Base-by-base conservation (phyloP, 2,888 invertebrate genomes). In the Diaperis boleti region DNA sequence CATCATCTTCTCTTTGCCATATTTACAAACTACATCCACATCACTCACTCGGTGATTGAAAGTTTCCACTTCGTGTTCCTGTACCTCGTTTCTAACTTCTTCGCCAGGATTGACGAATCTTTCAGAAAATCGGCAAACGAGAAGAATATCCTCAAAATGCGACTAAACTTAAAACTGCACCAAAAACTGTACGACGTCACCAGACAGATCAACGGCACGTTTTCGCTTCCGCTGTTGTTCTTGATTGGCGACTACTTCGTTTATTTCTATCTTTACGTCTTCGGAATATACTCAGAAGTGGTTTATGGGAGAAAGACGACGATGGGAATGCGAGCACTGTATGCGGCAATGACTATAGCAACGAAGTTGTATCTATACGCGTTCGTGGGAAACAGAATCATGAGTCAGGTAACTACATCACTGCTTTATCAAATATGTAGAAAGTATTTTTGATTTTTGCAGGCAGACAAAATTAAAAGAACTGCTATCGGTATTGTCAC, bases 391-490 rank as follows among this genome's bases (percentile, higher is more conserved):
- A 54, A 54, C 15, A 54, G 14, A 39, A 29, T 18, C 11, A 41
- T 54, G 39, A 17, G 5, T 29, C 11, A 54, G 17, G 50, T 50
- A 37, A 50, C 7, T 3, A 37, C n/a, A n/a, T n/a, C n/a, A n/a
- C n/a, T n/a, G n/a, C n/a, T n/a, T n/a, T n/a, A n/a, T n/a, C n/a
- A n/a, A n/a, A n/a, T n/a, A n/a, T n/a, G n/a, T n/a, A n/a, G n/a
- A n/a, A n/a, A n/a, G n/a, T n/a, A n/a, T n/a, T n/a, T n/a, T n/a
- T n/a, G n/a, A 26, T 8, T n/a, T 22, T 22, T 44, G 11, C 14
- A 54, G 54, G 56, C 44, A 6, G 44, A 33, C n/a, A 56, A 18
- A 20, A 56, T 56, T 13, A 56, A 56, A 15, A 15, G 44, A 8
- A 56, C 56, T 11, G 44, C 44, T 31, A 11, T 44, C 33, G 44